phyloP scores from a whole-genome alignment of 64 coral and sea anemone species.

The Montipora foliosa region DNA sequence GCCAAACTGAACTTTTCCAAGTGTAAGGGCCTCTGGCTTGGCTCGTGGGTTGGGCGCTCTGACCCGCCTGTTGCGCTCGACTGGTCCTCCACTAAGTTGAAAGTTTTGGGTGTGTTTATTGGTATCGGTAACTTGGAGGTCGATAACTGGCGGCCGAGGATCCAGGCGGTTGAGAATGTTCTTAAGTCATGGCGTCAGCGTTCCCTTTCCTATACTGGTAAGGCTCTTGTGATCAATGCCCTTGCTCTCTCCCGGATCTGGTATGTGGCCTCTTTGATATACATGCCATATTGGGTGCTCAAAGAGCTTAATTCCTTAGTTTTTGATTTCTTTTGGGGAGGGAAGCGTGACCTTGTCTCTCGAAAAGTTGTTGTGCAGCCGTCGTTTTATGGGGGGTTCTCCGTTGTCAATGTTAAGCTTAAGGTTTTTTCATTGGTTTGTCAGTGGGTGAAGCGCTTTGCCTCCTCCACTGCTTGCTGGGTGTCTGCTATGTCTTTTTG shows the following conservation, averaged over 20 bases:
- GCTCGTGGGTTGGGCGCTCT: not conserved
- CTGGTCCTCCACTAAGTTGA: not conserved
- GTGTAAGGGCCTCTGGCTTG: slow-evolving; percentile 32
- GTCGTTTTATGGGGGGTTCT: not conserved
- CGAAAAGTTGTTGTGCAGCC: not conserved
- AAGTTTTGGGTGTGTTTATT: slow-evolving; percentile 13
- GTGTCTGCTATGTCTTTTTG: not conserved
- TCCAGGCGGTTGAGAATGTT: not conserved
- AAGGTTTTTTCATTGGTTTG: not conserved
- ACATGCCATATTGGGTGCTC: not conserved
- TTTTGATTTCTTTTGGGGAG: not conserved
- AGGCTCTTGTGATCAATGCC: not conserved
- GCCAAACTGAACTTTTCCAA: slow-evolving; percentile 1
- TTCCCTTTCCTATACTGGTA: not conserved
- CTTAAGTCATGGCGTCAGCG: slow-evolving; percentile 11
- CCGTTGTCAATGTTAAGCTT: not conserved
- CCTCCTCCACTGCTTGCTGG: not conserved
- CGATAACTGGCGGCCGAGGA: slow-evolving; percentile 12
- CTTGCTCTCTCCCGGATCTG: not conserved
- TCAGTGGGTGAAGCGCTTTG: not conserved
- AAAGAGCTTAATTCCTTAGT: not conserved
- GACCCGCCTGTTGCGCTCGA: not conserved
- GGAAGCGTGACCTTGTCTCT: not conserved
- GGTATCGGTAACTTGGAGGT: not conserved
- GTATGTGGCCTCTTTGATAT: not conserved